Evolutionary conservation across 2,797 vertebrate genomes (phyloP), one percentile per base, ranked within the genome.

Genomic region (Darevskia nairensis): DNA sequence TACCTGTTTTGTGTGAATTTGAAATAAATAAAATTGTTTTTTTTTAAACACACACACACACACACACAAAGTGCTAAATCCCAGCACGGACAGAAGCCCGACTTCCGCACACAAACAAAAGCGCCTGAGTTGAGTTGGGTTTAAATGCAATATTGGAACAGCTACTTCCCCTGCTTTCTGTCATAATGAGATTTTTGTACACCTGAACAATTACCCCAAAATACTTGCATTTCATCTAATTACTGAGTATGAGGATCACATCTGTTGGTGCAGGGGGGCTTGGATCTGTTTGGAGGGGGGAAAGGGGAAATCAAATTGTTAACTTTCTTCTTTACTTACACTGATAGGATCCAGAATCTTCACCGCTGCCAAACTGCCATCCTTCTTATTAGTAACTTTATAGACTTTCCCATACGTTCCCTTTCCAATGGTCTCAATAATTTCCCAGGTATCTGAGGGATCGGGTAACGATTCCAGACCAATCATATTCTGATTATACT

Each of bases 331-430:
- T 44, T 71, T 93, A 98, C 98, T 99, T 96, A 99, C 98, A 92
- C 97, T 98, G 96, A 99, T 95, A 3, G 98, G 98, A 95, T 99
- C 99, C 95, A 99, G 95, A 92, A 99, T 97, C 96, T 99, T 99
- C 82, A 99, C 98, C 3, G 99, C 99, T 8, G 98, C 98, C 95
- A 98, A 96, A 92, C 98, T 99, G 80, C 98, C 97, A 61, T 99
- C 97, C 94, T 96, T 98, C 96, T 98, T 98, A 96, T 97, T 98
- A 92, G 94, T 97, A 89, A 99, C 98, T 90, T 98, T 98, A 96
- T 99, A 99, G 94, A 99, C 99, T 96, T 99, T 99, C 64, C 99
- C 99, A 0, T 99, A 99, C 1, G 99, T 99, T 89, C 99, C 99
- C 96, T 99, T 99, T 29, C 99, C 99, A 87, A 99, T 99, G 93